Base-by-base conservation (phyloP, 2,888 invertebrate species). In the Coremacera marginata region DNA sequence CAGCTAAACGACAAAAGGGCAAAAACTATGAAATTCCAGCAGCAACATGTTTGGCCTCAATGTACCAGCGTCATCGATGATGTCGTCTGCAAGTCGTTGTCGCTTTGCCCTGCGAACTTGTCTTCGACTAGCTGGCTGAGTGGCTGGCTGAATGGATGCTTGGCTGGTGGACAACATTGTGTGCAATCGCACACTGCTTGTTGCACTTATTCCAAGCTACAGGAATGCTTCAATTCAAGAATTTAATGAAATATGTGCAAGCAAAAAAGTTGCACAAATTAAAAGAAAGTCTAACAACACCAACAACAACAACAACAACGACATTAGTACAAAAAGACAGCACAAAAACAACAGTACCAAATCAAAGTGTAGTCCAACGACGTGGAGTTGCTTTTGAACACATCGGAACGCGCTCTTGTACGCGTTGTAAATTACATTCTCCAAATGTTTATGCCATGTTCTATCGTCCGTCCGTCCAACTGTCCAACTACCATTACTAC, bases 381-480 rank as follows among this genome's bases (percentile, higher is more conserved):
- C 34, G 27, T 9, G 31, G 34, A 73, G 74, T 67, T 62, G 34
- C 67, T 67, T 25, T 55, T 62, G 44, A 49, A 62, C 62, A 60
- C 72, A 55, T 76, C 68, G 78, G 81, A 76, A 80, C 77, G 78
- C 80, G 76, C 79, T 79, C 82, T 81, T 77, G 79, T 79, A 79
- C 84, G 83, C 83, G 85, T 84, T 85, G 84, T 85, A 86, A 86
- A 86, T 85, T 84, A 86, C 85, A 86, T 86, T 86, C 85, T 86
- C 84, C 85, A 84, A 85, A 86, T 86, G 84, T 83, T 85, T 86
- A 81, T 84, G 82, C 82, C 85, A 85, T 85, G 86, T 86, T 73
- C 83, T 83, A 78, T 82, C 84, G 82, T 82, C 22, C 22, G 60
- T 72, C 63, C 31, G 49, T 51, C 9, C 52, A 7, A 60, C 3